phyloP scores from a whole-genome alignment of 2,888 invertebrate genomes.

The Eupeodes luniger region DNA sequence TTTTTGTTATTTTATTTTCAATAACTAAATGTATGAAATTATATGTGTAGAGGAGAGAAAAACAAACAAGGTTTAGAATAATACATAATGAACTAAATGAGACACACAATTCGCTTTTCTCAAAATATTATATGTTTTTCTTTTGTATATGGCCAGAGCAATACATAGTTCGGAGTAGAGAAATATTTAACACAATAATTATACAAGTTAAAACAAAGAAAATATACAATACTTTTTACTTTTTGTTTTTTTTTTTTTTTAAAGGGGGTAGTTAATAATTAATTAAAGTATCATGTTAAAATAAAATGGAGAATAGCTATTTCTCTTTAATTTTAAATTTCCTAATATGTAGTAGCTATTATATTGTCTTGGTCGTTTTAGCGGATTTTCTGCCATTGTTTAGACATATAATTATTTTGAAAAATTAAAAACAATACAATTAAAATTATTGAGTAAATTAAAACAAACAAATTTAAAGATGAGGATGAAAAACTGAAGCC shows the following conservation, averaged over 20 bases:
- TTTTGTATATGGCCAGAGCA: conserved; percentile 18
- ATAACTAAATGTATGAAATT: conserved; percentile 15
- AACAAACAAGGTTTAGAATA: not conserved
- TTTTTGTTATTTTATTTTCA: conserved; percentile 21
- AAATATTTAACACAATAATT: conserved; percentile 2
- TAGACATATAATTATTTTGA: conserved; percentile 40
- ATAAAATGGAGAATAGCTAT: not conserved
- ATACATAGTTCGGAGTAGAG: not conserved
- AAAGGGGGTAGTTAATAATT: not conserved
- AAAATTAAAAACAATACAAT: conserved; percentile 38
- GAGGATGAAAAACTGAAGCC: conserved; percentile 1
- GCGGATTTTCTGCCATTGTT: not conserved
- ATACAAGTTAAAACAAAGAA: not conserved
- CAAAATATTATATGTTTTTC: conserved; percentile 14
- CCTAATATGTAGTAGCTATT: not conserved
- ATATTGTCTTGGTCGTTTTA: conserved; percentile 32
- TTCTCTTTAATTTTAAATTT: conserved; percentile 4
- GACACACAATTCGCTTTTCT: conserved; percentile 12
- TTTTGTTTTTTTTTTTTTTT: conserved; percentile 2
- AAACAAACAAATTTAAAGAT: not conserved
- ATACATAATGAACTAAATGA: conserved; percentile 1
- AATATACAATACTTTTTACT: not conserved
- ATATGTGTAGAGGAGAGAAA: not conserved
- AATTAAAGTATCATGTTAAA: not conserved
- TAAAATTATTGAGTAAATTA: conserved; percentile 12